A percentile compares a stretch with the other conserved stretches of the same genome.
phyloP scores from a whole-genome alignment of 2,797 vertebrate species.

The Danio jaintianensis region DNA sequence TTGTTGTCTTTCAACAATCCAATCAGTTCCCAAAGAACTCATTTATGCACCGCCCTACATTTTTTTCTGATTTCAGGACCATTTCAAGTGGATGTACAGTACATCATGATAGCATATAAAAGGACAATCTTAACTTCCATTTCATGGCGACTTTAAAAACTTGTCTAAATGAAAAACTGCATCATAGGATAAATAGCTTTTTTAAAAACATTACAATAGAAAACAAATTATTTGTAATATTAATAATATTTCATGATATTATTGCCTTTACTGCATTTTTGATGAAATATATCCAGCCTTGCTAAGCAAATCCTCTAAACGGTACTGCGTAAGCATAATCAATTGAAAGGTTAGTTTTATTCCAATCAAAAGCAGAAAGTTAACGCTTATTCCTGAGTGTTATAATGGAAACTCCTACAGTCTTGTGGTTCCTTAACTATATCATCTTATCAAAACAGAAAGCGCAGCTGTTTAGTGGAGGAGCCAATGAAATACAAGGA shows the following conservation, averaged over 20 bases:
- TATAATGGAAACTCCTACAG: constrained; percentile 5
- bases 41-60: too few species aligned
- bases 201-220: background rate
- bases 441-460: constrained; percentile 58
- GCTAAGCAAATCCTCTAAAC: background rate
- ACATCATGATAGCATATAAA: too few species aligned
- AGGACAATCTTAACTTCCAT: too few species aligned
- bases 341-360: background rate
- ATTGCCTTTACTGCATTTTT: background rate
- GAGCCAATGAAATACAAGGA: constrained; percentile 78
- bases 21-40: too few species aligned
- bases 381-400: background rate
- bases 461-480: constrained; percentile 37
- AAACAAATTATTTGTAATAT: background rate
- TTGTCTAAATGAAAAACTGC: background rate
- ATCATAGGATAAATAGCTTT: background rate
- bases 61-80: too few species aligned
- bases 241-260: background rate
- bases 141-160: too few species aligned
- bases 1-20: too few species aligned
- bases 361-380: background rate
- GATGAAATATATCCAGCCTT: background rate
- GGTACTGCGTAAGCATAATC: background rate
- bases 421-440: constrained; percentile 28
- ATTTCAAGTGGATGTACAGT: too few species aligned